phyloP scores from a whole-genome alignment of 2,113 vertebrate species.

The Pachypanchax playfairii region DNA sequence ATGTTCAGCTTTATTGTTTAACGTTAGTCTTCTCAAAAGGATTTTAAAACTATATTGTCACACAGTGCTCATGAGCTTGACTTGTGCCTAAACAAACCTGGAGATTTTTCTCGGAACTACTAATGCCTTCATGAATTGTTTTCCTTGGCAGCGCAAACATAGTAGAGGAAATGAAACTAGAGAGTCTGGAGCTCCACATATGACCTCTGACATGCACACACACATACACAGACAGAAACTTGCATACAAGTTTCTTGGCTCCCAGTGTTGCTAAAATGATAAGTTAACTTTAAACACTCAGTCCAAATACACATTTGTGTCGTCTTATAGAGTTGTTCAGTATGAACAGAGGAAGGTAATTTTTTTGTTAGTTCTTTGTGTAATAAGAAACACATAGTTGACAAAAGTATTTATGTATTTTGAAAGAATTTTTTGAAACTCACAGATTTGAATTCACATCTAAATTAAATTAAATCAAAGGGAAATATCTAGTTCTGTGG shows the following conservation, averaged over 20 bases:
- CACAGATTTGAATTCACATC: neutral
- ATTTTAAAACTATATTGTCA: too few species aligned
- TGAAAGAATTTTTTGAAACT: neutral
- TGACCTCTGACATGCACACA: slow-evolving; percentile 21
- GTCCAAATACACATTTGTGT: neutral
- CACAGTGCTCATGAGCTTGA: too few species aligned
- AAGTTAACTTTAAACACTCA: neutral
- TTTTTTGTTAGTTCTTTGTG: neutral
- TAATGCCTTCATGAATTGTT: slow-evolving; percentile 51
- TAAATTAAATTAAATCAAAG: too few species aligned
- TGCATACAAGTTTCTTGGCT: neutral
- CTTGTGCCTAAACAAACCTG: slow-evolving; percentile 11
- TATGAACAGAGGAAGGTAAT: neutral
- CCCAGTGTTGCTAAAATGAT: slow-evolving; percentile 8
- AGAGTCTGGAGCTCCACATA: slow-evolving; percentile 52
- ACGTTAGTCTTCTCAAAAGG: too few species aligned
- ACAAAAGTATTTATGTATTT: neutral
- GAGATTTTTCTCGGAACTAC: slow-evolving; percentile 19
- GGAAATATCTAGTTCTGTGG: too few species aligned
- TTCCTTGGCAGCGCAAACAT: slow-evolving; percentile 55
- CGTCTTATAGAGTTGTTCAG: neutral
- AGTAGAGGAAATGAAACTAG: slow-evolving; percentile 65
- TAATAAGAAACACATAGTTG: too few species aligned
- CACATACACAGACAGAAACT: slow-evolving; percentile 9
- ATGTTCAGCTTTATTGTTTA: too few species aligned